A percentile compares a stretch with the other conserved stretches of the same genome.
phyloP scores from a whole-genome alignment of 2,888 invertebrate species.

The Platerodrilus igneus region DNA sequence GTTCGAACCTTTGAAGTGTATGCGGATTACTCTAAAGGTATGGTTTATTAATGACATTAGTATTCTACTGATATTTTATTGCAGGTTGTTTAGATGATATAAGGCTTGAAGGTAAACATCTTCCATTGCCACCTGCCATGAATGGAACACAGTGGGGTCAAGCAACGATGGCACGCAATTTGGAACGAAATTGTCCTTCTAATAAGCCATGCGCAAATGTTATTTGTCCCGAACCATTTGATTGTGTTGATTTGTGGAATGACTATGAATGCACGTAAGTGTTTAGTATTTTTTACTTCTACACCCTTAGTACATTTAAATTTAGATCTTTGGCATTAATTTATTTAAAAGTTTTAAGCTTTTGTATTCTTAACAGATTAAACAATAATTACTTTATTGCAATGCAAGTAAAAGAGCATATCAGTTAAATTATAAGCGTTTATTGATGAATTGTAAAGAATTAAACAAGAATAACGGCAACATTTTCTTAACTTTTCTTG shows the following conservation, averaged over 20 bases:
- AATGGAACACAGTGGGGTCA: constrained; percentile 95
- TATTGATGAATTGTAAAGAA: no score
- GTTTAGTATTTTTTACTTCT: constrained; percentile 22
- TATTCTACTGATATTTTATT: constrained; percentile 48
- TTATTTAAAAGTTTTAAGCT: no score
- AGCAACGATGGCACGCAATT: constrained; percentile 87
- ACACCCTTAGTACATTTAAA: no score
- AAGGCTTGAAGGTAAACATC: constrained; percentile 88
- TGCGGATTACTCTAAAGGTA: constrained; percentile 90
- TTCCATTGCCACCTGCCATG: constrained; percentile 91
- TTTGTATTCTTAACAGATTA: no score
- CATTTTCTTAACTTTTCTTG: no score
- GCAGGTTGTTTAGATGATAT: constrained; percentile 78
- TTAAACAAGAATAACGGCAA: no score
- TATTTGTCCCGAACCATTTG: constrained; percentile 88
- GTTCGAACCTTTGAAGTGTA: constrained; percentile 91
- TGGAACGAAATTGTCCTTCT: constrained; percentile 89
- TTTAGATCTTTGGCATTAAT: no score
- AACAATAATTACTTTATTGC: no score
- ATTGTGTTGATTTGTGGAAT: constrained; percentile 96
- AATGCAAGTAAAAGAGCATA: no score
- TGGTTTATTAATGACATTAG: constrained; percentile 47
- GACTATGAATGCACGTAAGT: constrained; percentile 98
- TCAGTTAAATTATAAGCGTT: no score
- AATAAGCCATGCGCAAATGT: constrained; percentile 94